Evolutionary conservation across 2,797 vertebrate genomes (phyloP).

Genomic region (Pitangus sulphuratus): DNA sequence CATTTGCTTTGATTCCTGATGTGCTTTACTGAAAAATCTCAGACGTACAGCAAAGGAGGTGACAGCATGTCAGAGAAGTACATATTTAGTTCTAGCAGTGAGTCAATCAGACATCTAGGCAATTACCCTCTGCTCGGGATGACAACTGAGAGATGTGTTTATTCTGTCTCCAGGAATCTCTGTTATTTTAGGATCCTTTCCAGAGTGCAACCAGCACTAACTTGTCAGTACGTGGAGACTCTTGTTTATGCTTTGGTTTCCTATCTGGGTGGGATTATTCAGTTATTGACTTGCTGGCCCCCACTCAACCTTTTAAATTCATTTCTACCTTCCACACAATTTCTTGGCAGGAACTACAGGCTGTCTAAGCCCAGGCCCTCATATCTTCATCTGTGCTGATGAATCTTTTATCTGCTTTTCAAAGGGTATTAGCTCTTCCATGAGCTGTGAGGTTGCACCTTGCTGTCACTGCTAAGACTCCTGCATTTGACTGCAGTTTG

Average conservation of each 20-base stretch:
- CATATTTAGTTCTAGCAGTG: slow-evolving; percentile 53
- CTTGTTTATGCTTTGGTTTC: slow-evolving; percentile 66
- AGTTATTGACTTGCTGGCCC: slow-evolving; percentile 69
- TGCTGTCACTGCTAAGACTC: not conserved
- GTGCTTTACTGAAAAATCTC: slow-evolving; percentile 51
- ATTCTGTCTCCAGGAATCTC: slow-evolving; percentile 68
- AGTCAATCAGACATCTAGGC: slow-evolving; percentile 65
- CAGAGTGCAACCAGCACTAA: slow-evolving; percentile 63
- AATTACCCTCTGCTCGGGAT: slow-evolving; percentile 61
- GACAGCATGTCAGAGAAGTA: slow-evolving; percentile 59
- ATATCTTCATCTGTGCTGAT: slow-evolving; percentile 66
- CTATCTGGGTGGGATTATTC: slow-evolving; percentile 71
- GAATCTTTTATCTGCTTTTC: slow-evolving; percentile 61
- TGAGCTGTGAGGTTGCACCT: not conserved
- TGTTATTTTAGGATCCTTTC: slow-evolving; percentile 69
- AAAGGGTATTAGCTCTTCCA: slow-evolving; percentile 12
- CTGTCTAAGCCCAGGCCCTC: slow-evolving; percentile 38
- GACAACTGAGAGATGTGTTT: slow-evolving; percentile 69
- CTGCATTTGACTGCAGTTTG: rapidly evolving
- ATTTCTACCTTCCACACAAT: slow-evolving; percentile 56
- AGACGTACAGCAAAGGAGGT: not conserved
- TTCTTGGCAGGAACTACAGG: slow-evolving; percentile 58
- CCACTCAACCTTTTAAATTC: slow-evolving; percentile 66
- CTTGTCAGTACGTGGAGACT: slow-evolving; percentile 64
- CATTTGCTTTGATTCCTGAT: slow-evolving; percentile 53